phyloP scores from a whole-genome alignment of 1,140 invertebrate genomes.

The Bombyx mori region DNA sequence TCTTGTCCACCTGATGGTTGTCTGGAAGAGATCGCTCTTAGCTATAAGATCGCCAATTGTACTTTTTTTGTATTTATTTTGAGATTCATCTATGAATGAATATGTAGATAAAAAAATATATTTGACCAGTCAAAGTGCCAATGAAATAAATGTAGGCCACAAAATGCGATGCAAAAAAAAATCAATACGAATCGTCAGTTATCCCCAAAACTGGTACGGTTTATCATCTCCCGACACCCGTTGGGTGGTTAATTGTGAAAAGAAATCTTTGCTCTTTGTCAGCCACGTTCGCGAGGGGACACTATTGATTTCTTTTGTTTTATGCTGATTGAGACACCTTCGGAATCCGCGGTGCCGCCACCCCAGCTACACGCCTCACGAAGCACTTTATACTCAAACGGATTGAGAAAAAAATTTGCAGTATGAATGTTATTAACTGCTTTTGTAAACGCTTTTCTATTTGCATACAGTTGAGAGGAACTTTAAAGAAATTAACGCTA shows the following conservation, averaged over 20 bases:
- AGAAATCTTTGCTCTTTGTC: constrained; percentile 71
- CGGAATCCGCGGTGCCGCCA: constrained; percentile 38
- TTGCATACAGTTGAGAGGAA: too few relatives aligned
- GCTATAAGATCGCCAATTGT: too few relatives aligned
- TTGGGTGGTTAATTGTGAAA: constrained; percentile 69
- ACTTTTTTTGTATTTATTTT: too few relatives aligned
- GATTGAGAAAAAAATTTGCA: constrained; percentile 1
- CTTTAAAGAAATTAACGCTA: too few relatives aligned
- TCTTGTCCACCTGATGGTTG: too few relatives aligned
- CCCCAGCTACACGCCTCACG: constrained; percentile 55
- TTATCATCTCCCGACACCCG: constrained; percentile 56
- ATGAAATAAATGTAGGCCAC: too few relatives aligned
- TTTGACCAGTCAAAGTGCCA: too few relatives aligned
- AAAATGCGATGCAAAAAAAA: constrained; percentile 1
- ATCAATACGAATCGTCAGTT: constrained; percentile 28
- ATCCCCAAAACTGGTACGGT: constrained; percentile 41
- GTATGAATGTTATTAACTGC: too few relatives aligned
- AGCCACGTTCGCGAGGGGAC: constrained; percentile 45
- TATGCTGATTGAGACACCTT: constrained; percentile 72
- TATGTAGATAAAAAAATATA: too few relatives aligned
- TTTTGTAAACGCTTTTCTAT: too few relatives aligned
- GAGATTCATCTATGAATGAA: too few relatives aligned
- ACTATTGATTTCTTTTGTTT: constrained; percentile 72
- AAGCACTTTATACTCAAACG: constrained; percentile 39
- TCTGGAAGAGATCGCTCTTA: too few relatives aligned